phyloP scores from a whole-genome alignment of 30 jellyfish, hydroid and myxozoan species.

The Hydractinia symbiolongicarpus region DNA sequence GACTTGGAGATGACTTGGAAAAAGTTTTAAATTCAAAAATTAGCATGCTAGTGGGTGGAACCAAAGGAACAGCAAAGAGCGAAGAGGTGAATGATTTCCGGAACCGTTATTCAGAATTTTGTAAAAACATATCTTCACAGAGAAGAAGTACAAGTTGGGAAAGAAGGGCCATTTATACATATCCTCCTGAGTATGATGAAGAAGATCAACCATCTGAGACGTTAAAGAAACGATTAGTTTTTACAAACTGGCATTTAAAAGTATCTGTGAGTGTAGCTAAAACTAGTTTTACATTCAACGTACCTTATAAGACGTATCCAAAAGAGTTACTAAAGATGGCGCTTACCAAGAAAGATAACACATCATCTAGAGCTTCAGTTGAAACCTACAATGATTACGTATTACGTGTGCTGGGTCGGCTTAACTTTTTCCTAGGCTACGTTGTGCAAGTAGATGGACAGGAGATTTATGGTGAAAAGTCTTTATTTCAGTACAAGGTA shows the following conservation, averaged over 20 bases:
- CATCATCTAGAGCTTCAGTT: background rate
- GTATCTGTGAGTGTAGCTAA: constrained; percentile 12
- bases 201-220: constrained; percentile 37
- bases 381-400: constrained; percentile 55
- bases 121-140: constrained; percentile 33
- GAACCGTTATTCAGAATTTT: constrained; percentile 38
- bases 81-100: constrained; percentile 66
- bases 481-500: constrained; percentile 49
- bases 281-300: constrained; percentile 28
- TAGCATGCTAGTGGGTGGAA: constrained; percentile 61
- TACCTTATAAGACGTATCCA: constrained; percentile 29
- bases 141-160: constrained; percentile 80
- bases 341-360: constrained; percentile 37
- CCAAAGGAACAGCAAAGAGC: constrained; percentile 16
- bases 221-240: background rate
- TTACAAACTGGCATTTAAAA: background rate
- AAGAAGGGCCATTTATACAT: constrained; percentile 63
- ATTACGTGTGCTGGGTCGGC: constrained; percentile 49
- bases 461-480: constrained; percentile 7
- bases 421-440: constrained; percentile 42
- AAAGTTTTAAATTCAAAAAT: constrained; percentile 63
- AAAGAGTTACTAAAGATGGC: constrained; percentile 32
- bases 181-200: constrained; percentile 73
- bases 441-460: constrained; percentile 37
- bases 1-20: constrained; percentile 66